These are phyloP conservation scores for Zoanthus sansibaricus DNA, from an alignment of 92 coral and sea anemone genomes.

Conservation along the genomic window DNA sequence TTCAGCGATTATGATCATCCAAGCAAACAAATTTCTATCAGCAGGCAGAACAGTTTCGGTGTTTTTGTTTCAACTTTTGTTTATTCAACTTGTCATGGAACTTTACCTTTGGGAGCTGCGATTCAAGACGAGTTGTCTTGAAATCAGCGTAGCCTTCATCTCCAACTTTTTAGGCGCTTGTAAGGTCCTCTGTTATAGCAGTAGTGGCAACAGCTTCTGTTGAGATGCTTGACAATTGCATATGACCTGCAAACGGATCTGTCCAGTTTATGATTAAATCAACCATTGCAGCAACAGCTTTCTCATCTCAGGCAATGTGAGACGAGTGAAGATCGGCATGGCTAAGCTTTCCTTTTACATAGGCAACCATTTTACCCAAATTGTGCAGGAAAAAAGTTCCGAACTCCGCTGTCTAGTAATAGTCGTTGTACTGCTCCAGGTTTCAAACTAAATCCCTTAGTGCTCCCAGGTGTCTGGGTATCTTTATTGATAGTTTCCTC, in stretches of 20 bases:
- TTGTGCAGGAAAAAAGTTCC: constrained; percentile 58
- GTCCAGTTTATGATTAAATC: constrained; percentile 35
- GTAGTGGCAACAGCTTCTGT: constrained; percentile 62
- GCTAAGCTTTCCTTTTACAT: background rate
- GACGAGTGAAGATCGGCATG: background rate
- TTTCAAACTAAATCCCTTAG: constrained; percentile 67
- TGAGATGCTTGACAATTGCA: constrained; percentile 58
- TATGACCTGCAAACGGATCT: constrained; percentile 56
- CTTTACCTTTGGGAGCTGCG: no score
- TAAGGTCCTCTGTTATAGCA: constrained; percentile 4
- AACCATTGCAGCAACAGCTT: constrained; percentile 36
- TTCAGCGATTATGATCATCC: constrained; percentile 42
- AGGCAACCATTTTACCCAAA: constrained; percentile 51
- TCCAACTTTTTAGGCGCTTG: background rate
- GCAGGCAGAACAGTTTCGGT: constrained; percentile 23
- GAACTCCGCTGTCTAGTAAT: constrained; percentile 61
- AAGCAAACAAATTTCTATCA: constrained; percentile 19
- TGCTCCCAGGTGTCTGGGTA: constrained; percentile 67
- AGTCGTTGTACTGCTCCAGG: constrained; percentile 69
- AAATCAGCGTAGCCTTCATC: constrained; percentile 2
- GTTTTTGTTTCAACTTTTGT: constrained; percentile 43
- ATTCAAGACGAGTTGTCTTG: background rate
- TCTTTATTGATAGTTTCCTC: constrained; percentile 71
- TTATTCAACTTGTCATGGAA: constrained; percentile 19
- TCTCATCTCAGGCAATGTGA: constrained; percentile 44